Evolutionary conservation across 2,797 vertebrate genomes (phyloP), one percentile per base, ranked within the genome.

Genomic region (Columba guinea): DNA sequence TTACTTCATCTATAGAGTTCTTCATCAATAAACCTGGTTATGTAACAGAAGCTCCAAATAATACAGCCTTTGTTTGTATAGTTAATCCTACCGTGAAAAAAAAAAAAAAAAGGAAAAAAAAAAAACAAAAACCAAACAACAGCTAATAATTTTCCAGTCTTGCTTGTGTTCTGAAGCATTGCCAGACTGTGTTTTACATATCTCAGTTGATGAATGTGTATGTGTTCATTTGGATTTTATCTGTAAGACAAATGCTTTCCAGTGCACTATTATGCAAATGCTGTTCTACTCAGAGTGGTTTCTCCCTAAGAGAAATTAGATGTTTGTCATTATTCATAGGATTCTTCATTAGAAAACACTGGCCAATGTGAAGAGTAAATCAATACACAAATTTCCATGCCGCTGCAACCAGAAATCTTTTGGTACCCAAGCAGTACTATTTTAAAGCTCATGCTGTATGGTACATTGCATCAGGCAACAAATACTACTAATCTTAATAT

Each of bases 171-270:
- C 76, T 86, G 69, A 78, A 71, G 24, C n/a, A 63, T 52, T 91
- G 9, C 20, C 62, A 81, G 32, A 46, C 21, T 67, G 4, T 70
- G 19, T 68, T 95, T 89, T 68, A 78, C 18, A 28, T 81, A 81
- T 53, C n/a, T 84, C 46, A 81, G 41, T 34, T 91, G 65, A 91
- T 90, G 53, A 94, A 93, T 84, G 73, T 75, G 14, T 34, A 53
- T 80, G 18, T 37, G 49, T 58, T 84, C 35, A 58, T 95, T 90
- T 86, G n/a, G 41, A 71, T 89, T 95, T 87, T 90, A 68, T 88
- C 86, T 69, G 37, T 55, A 86, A 80, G 56, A 76, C 20, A 85
- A 92, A 90, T 51, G 10, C 8, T 84, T 94, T 86, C 34, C 58
- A 75, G 23, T 53, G 32, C 23, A 20, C 51, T 74, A 52, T 73